A percentile compares a stretch with the other conserved stretches of the same genome.
phyloP scores from a whole-genome alignment of 2,113 vertebrate genomes.

The Hydrolagus affinis region DNA sequence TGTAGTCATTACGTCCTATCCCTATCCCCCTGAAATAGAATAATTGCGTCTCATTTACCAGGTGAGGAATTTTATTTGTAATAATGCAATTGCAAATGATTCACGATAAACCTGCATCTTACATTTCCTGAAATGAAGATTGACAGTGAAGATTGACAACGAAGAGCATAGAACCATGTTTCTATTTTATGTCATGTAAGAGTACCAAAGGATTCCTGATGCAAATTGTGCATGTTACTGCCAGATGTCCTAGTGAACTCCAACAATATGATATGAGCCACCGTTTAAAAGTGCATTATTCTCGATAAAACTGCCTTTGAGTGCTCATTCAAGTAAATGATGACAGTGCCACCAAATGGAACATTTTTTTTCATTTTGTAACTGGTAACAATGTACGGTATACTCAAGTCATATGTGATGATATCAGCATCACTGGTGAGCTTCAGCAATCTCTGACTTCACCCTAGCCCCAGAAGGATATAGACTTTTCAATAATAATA shows the following conservation, averaged over 20 bases:
- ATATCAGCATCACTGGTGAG: background rate
- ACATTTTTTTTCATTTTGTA: conserved; percentile 26
- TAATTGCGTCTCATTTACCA: background rate
- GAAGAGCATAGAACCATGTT: background rate
- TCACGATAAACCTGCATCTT: background rate
- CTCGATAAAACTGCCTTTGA: background rate
- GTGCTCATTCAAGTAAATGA: conserved; percentile 24
- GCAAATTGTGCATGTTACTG: background rate
- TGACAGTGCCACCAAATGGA: background rate
- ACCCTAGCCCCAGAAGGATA: background rate
- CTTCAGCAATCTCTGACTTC: conserved; percentile 16
- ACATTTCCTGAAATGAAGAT: background rate
- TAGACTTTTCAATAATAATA: no score
- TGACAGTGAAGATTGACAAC: conserved; percentile 24
- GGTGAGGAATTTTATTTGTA: background rate
- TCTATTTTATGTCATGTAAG: background rate
- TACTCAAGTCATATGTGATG: conserved; percentile 14
- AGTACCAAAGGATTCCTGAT: background rate
- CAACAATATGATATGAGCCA: background rate
- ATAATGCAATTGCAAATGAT: conserved; percentile 1
- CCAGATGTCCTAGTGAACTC: background rate
- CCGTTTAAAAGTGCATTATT: conserved; percentile 1
- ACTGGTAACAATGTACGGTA: background rate
- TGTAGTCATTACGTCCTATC: background rate
- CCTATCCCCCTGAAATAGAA: background rate